Conservation (phyloP, 1,140 invertebrate genomes). For the Euglossa dilemma region DNA sequence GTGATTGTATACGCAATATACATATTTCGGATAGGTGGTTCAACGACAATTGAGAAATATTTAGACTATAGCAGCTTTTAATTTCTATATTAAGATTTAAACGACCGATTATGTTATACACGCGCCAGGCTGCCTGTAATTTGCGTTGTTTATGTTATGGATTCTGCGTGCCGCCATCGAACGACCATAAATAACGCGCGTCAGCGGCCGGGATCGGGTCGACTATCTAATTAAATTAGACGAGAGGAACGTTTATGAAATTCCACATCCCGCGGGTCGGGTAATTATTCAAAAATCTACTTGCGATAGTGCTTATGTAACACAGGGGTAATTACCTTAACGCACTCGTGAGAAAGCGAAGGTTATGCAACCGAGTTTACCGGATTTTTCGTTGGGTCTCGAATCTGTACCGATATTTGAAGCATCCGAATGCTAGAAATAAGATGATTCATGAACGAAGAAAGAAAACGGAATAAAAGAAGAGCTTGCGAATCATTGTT, state of each 20-base stretch:
- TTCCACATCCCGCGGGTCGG: background rate
- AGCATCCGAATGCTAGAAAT: too few relatives aligned
- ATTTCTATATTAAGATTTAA: too few relatives aligned
- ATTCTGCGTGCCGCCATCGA: background rate
- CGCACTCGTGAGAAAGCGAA: constrained; percentile 13
- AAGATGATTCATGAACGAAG: too few relatives aligned
- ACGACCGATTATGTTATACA: too few relatives aligned
- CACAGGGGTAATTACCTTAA: constrained; percentile 1
- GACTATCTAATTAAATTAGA: constrained; percentile 25
- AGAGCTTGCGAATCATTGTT: too few relatives aligned
- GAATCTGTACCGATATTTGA: too few relatives aligned
- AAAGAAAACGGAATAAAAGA: too few relatives aligned
- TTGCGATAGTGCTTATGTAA: constrained; percentile 1
- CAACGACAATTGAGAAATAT: too few relatives aligned
- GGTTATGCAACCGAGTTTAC: constrained; percentile 1
- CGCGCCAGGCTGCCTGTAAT: background rate
- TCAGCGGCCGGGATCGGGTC: background rate
- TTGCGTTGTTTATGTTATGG: background rate
- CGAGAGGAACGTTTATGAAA: constrained; percentile 16
- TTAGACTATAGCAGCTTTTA: too few relatives aligned
- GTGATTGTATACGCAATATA: too few relatives aligned
- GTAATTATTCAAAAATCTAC: constrained; percentile 27
- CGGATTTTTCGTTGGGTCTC: background rate
- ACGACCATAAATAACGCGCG: constrained; percentile 7
- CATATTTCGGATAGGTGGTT: too few relatives aligned